Percentiles rank a stretch among this genome's conserved stretches.
phyloP scores from a whole-genome alignment of 35 echinoderm and acorn worm species.

The Ophioderma brevispina region DNA sequence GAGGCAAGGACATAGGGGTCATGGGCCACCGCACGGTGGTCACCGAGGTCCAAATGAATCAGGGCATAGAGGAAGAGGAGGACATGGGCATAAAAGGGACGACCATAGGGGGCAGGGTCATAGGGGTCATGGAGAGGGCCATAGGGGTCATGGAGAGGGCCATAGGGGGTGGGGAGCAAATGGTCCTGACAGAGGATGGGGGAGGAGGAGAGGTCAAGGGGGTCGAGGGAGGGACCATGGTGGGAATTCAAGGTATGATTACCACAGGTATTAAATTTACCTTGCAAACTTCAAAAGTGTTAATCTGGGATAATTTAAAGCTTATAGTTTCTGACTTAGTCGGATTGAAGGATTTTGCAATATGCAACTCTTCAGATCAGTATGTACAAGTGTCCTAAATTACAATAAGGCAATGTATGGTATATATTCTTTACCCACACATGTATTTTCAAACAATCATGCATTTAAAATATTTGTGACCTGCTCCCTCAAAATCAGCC shows the following conservation, averaged over 20 bases:
- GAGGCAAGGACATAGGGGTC: not conserved
- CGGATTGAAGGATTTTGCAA: too few relatives aligned
- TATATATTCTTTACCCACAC: too few relatives aligned
- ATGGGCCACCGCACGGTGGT: not conserved
- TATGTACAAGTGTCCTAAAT: too few relatives aligned
- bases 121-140: not conserved
- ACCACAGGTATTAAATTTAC: not conserved
- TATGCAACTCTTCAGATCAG: too few relatives aligned
- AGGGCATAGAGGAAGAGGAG: not conserved
- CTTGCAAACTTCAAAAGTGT: too few relatives aligned
- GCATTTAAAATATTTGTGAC: too few relatives aligned
- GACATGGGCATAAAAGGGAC: not conserved
- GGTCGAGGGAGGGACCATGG: not conserved
- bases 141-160: not conserved
- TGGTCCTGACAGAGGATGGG: not conserved
- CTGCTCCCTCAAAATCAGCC: too few relatives aligned
- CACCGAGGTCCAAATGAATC: not conserved
- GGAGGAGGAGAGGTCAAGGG: not conserved
- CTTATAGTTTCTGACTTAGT: too few relatives aligned
- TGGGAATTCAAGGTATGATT: not conserved
- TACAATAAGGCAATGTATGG: too few relatives aligned
- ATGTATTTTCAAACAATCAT: too few relatives aligned
- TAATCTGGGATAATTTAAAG: too few relatives aligned
- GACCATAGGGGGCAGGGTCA: not conserved
- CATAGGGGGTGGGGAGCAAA: not conserved